Evolutionary conservation across 2,888 invertebrate species (phyloP).

Genomic region (Xanthia icteritia): DNA sequence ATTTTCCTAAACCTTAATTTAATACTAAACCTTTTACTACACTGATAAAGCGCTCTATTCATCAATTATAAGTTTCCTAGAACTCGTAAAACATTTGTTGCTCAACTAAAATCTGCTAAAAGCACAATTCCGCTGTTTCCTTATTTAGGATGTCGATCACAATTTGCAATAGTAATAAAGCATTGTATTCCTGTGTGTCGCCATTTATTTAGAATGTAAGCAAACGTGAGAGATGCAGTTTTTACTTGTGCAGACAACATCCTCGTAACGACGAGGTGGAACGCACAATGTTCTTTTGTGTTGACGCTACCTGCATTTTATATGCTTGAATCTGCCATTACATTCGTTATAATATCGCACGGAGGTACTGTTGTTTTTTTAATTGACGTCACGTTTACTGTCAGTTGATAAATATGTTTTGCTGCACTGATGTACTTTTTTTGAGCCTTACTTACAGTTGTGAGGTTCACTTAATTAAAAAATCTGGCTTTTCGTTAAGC

Average conservation of each 20-base stretch:
- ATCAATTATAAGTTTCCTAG: not conserved
- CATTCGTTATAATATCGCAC: constrained; percentile 58
- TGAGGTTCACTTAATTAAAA: too few relatives aligned
- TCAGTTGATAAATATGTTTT: not conserved
- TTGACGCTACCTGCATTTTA: constrained; percentile 66
- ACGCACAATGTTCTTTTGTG: constrained; percentile 70
- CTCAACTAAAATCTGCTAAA: not conserved
- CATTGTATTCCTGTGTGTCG: constrained; percentile 18
- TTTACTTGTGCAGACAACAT: constrained; percentile 58
- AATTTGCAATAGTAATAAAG: constrained; percentile 35
- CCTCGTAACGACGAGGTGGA: constrained; percentile 63
- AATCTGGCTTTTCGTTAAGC: not conserved
- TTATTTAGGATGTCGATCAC: constrained; percentile 38
- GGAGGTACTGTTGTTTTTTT: constrained; percentile 29
- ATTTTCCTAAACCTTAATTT: too few relatives aligned
- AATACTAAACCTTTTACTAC: too few relatives aligned
- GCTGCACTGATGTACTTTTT: not conserved
- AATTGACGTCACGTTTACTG: constrained; percentile 37
- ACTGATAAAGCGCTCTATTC: too few relatives aligned
- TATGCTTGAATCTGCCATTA: constrained; percentile 68
- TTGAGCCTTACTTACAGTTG: too few relatives aligned
- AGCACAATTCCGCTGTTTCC: not conserved
- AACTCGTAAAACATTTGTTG: not conserved
- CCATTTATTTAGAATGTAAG: constrained; percentile 40
- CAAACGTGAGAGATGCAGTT: constrained; percentile 37